These are phyloP conservation scores for Vanessa cardui DNA, from an alignment of 2,888 invertebrate species.

Conservation along the genomic window DNA sequence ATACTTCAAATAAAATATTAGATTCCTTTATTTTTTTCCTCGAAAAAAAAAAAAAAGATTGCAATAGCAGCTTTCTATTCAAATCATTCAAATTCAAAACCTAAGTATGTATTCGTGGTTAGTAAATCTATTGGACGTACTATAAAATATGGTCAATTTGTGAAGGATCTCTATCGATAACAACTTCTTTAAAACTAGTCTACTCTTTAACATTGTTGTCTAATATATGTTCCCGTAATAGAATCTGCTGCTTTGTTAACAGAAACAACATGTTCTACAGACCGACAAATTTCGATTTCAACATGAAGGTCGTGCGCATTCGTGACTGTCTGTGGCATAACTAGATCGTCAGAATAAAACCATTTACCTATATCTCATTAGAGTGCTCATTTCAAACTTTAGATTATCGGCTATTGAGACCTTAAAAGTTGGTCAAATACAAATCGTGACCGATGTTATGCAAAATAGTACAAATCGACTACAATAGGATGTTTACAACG, in stretches of 20 bases:
- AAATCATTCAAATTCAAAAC: background rate
- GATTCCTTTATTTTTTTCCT: conserved; percentile 40
- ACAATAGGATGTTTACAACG: conserved; percentile 62
- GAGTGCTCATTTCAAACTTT: conserved; percentile 57
- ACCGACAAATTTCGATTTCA: conserved; percentile 68
- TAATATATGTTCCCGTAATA: conserved; percentile 23
- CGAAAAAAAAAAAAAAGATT: background rate
- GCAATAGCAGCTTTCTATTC: background rate
- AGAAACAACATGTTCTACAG: conserved; percentile 40
- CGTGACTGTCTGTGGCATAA: conserved; percentile 67
- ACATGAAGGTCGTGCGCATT: conserved; percentile 65
- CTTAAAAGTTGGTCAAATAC: conserved; percentile 58
- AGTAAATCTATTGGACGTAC: too few relatives aligned
- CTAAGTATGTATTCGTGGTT: too few relatives aligned
- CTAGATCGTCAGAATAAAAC: conserved; percentile 68
- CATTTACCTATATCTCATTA: conserved; percentile 65
- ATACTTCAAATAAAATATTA: conserved; percentile 74
- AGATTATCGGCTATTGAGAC: conserved; percentile 65
- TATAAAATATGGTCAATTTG: background rate
- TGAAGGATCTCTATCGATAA: background rate
- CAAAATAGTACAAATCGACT: conserved; percentile 62
- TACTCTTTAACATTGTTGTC: conserved; percentile 23
- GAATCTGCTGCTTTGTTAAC: conserved; percentile 30
- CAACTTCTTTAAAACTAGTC: background rate
- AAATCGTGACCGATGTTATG: conserved; percentile 73